Percentiles rank a stretch among this genome's conserved stretches.
Conservation (phyloP, 2,113 vertebrate genomes). For the Procavia capensis region DNA sequence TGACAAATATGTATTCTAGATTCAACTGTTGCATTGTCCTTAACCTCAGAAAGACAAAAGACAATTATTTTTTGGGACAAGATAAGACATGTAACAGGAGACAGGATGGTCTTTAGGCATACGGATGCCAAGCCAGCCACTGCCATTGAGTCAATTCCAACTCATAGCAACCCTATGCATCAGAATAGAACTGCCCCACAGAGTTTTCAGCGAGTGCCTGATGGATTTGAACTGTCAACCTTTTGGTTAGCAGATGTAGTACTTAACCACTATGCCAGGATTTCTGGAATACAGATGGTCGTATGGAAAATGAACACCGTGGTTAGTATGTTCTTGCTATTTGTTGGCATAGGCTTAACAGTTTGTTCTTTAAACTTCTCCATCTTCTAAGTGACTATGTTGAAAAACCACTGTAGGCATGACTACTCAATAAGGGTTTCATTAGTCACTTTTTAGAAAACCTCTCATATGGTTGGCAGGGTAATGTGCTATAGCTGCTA, state of each 20-base stretch:
- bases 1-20: not conserved
- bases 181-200: no score
- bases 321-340: not conserved
- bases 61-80: not conserved
- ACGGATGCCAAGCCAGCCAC: no score
- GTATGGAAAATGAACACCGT: not conserved
- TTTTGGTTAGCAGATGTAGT: no score
- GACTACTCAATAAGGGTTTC: slow-evolving; percentile 12
- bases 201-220: no score
- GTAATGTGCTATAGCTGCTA: no score
- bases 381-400: slow-evolving; percentile 32
- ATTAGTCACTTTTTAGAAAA: slow-evolving; percentile 54
- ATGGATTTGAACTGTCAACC: no score
- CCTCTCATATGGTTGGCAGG: slow-evolving; percentile 2
- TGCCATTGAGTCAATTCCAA: no score
- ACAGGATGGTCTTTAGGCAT: not conserved
- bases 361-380: not conserved
- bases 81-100: not conserved
- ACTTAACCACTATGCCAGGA: no score
- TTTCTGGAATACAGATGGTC: no score
- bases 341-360: not conserved
- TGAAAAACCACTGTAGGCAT: slow-evolving; percentile 42
- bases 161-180: no score
- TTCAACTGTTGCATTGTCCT: not conserved
- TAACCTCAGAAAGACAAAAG: not conserved